Base-by-base conservation (phyloP, 2,797 vertebrate species). In the Lophotriccus pileatus region DNA sequence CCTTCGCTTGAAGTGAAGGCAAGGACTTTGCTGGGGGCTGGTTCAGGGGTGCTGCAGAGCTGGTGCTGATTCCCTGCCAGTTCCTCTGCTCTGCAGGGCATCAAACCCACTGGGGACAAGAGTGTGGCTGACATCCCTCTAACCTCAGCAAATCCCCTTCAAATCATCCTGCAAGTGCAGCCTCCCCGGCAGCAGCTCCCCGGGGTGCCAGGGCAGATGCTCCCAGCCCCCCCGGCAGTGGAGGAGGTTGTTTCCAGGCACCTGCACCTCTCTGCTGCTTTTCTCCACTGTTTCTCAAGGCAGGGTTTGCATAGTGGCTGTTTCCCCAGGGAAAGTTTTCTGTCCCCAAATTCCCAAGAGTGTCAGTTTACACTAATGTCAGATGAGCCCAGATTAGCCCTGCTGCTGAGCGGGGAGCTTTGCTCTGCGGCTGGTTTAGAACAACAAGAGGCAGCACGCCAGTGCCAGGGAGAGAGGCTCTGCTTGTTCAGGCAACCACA, bases 291-390 rank as follows among this genome's bases (percentile, higher is more conserved):
- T 80, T 92, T 55, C 66, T 93, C 87, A 27, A 52, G 49, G 74
- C 55, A 87, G 41, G 39, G 58, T 84, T 94, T 86, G 39, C 66
- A 55, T 7, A 58, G 83, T 12, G 2, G 62, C 36, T 16, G 1
- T 72, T 90, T 96, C 94, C 93, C 94, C 66, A 93, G 93, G 89
- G 95, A 95, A 94, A 96, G 85, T 75, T 88, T 73, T 72, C 66
- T 93, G 91, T 94, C 79, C 91, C 94, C 87, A 84, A 84, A 96
- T 86, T 96, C 94, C 87, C 96, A 95, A 93, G 96, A 94, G 93
- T 94, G 93, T 94, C 89, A 81, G 58, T 96, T 96, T 96, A 90
- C 96, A 81, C 46, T 92, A 83, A 81, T 91, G 87, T 96, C 95
- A 96, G 91, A 94, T 88, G 95, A 96, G 93, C 95, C 3, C 0